Base-by-base conservation (phyloP, 2,888 invertebrate species). In the Drosophila longiperda region DNA sequence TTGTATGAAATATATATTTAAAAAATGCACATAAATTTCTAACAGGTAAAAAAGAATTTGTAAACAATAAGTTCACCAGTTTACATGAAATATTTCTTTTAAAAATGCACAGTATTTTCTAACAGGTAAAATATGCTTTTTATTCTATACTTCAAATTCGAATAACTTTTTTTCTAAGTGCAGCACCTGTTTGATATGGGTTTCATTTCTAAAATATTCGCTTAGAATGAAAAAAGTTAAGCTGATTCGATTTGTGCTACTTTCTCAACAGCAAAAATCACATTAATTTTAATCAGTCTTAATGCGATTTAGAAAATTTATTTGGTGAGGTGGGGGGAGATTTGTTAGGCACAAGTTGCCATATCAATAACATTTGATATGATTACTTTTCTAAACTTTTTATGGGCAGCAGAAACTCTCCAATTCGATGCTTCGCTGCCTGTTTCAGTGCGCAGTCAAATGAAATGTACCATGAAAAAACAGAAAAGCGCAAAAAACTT, bases 381-480 rank as follows among this genome's bases (percentile, higher is more conserved):
- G 85, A 85, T 90, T 90, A 89, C 89, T 90, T 90, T 85, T 85
- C 83, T 80, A 89, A 85, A 85, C 81, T 85, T 85, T 90, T 90
- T 88, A 85, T 82, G 88, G 65, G 53, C 36, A 48, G 49, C 50
- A 55, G 36, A 73, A 73, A 65, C 62, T 76, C 69, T 63, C 53
- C 45, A 65, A 45, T 81, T 57, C 52, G 54, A 63, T 78, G 67
- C 68, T 66, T 64, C 57, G 63, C 26, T 57, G 65, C 60, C 42
- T 29, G 29, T 29, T 29, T 29, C 63, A 54, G 38, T 66, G 60
- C 50, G 64, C 77, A 73, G 73, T 78, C 73, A 59, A 69, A 82
- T 79, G 82, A 89, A 85, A 85, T 85, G 90, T 89, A 72, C 76
- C 90, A 85, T 87, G 82, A 87, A 89, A 73, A 40, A 68, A 57